phyloP scores from a whole-genome alignment of 2,888 invertebrate genomes.

The Lysandra bellargus region DNA sequence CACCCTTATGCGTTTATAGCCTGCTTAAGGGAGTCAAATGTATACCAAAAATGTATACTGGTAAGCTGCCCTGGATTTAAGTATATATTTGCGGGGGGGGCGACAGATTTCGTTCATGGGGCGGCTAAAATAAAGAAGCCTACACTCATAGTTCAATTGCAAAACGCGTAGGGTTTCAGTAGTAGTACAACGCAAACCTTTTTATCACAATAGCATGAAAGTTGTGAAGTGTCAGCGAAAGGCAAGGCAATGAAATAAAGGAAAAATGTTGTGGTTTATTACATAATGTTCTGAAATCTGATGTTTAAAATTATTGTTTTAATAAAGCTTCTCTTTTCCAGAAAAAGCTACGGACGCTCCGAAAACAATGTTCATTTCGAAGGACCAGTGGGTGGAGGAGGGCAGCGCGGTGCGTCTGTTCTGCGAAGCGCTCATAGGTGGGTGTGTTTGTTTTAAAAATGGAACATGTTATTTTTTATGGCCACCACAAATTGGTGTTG shows the following conservation, averaged over 20 bases:
- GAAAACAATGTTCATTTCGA: constrained; percentile 84
- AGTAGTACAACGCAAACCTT: neutral
- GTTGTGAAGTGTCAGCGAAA: neutral
- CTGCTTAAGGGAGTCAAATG: no score
- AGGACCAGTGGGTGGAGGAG: constrained; percentile 82
- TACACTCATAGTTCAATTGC: no score
- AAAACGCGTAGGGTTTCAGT: no score
- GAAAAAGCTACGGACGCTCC: constrained; percentile 83
- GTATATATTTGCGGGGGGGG: no score
- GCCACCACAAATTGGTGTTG: neutral
- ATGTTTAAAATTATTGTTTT: neutral
- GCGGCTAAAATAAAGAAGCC: no score
- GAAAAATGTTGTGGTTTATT: neutral
- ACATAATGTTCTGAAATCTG: neutral
- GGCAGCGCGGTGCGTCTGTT: constrained; percentile 84
- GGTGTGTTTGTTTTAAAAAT: constrained; percentile 48
- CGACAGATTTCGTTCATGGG: no score
- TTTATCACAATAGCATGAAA: neutral
- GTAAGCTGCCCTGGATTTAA: no score
- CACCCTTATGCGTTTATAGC: no score
- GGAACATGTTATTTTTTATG: neutral
- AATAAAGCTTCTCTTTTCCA: constrained; percentile 56
- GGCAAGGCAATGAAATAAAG: neutral
- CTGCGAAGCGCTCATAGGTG: constrained; percentile 89
- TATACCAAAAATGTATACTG: no score